Evolutionary conservation across 2,888 invertebrate genomes (phyloP).

Genomic region (Stramonita haemastoma): DNA sequence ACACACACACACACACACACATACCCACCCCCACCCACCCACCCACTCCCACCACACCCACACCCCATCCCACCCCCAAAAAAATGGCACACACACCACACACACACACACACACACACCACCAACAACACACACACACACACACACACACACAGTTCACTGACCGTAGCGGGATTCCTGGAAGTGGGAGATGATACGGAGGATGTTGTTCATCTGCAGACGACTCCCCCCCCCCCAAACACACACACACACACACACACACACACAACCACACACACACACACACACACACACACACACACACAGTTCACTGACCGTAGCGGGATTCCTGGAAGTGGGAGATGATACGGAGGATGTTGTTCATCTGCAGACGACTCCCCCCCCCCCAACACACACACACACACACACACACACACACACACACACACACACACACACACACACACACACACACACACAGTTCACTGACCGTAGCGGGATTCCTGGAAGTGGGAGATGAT

Average conservation of each 20-base stretch:
- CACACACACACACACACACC: background rate
- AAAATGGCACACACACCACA: background rate
- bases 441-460: too few species aligned
- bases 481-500: constrained; percentile 92
- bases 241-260: too few species aligned
- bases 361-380: constrained; percentile 87
- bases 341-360: constrained; percentile 91
- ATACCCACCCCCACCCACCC: background rate
- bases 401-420: too few species aligned
- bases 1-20: background rate
- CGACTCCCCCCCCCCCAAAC: constrained; percentile 77
- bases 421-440: too few species aligned
- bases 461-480: constrained; percentile 84
- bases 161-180: constrained; percentile 90
- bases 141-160: too few species aligned
- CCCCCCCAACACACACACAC: too few species aligned
- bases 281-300: background rate
- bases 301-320: constrained; percentile 83
- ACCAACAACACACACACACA: too few species aligned
- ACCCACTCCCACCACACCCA: background rate
- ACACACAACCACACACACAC: too few species aligned
- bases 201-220: constrained; percentile 93
- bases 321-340: constrained; percentile 93
- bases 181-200: constrained; percentile 90
- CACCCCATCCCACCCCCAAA: too few species aligned